Percentiles rank a stretch among this genome's conserved stretches.
These are phyloP conservation scores for Drosophila pruinosa DNA, from an alignment of 1,140 invertebrate genomes.

Conservation along the genomic window DNA sequence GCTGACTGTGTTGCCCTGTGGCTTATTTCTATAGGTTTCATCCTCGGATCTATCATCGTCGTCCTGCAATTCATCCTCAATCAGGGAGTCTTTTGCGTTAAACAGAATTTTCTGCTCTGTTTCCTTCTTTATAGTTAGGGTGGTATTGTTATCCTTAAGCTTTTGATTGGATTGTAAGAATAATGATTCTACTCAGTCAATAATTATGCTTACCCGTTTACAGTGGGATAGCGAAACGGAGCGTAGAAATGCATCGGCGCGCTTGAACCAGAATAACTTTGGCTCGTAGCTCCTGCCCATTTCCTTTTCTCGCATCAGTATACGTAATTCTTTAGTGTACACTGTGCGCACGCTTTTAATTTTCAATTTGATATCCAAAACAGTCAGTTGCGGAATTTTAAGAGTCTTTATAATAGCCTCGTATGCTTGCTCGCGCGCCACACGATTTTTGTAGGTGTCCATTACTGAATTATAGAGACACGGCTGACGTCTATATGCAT, in stretches of 20 bases:
- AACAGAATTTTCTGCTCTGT: slow-evolving; percentile 30
- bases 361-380: slow-evolving; percentile 77
- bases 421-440: slow-evolving; percentile 70
- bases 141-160: slow-evolving; percentile 21
- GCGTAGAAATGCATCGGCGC: slow-evolving; percentile 65
- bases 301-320: slow-evolving; percentile 65
- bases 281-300: slow-evolving; percentile 55
- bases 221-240: slow-evolving; percentile 62
- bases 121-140: slow-evolving; percentile 26
- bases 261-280: slow-evolving; percentile 69
- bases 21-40: not conserved
- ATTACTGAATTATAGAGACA: slow-evolving; percentile 76
- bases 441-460: slow-evolving; percentile 75
- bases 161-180: not conserved
- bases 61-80: slow-evolving; percentile 48
- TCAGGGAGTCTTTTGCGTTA: slow-evolving; percentile 23
- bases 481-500: slow-evolving; percentile 73
- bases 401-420: slow-evolving; percentile 67
- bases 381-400: slow-evolving; percentile 66
- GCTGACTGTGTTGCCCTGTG: not conserved
- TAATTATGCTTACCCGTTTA: slow-evolving; percentile 39
- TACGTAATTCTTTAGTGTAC: slow-evolving; percentile 79
- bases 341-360: slow-evolving; percentile 82
- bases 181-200: too few species aligned
- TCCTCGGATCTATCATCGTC: slow-evolving; percentile 9